Evolutionary conservation across 2,888 invertebrate species (phyloP), one percentile per base, ranked within the genome.

Genomic region (Sminthurinus aureus): DNA sequence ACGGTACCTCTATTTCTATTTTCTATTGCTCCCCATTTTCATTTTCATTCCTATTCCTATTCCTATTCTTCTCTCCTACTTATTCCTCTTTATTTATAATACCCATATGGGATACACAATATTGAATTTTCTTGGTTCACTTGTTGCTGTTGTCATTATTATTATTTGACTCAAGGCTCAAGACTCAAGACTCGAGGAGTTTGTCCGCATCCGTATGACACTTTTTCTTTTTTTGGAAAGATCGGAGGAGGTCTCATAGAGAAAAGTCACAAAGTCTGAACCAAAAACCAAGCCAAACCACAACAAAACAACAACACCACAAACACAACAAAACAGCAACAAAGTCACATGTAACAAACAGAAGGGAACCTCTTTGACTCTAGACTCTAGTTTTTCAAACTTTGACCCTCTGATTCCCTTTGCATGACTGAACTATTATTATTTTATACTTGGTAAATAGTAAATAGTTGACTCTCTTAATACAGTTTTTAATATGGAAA

Each of bases 121-220:
- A 71, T 71, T 71, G 71, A 71, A 71, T 71, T 71, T 24, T 71
- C 71, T 24, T 71, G 3, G 71, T 26, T 71, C 71, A 71, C 71
- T 71, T 71, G 71, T 71, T 24, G 22, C 6, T 38, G 38, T 38
- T 38, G 38, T 38, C 6, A 6, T 38, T 6, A 38, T 38, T 38
- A 38, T 38, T 38, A 38, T 38, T 38, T 38, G 38, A 38, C 38
- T 38, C 38, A 38, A 38, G 38, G 6, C 38, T 38, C 38, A 38
- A 38, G 38, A 38, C 38, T 38, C 38, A 38, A 38, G 38, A 38
- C 38, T 38, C 38, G 6, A 38, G 38, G 38, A 38, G 38, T 38
- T 38, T 38, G 38, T 38, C 38, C 38, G 38, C 38, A 38, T 38
- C 38, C 38, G 38, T 38, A 38, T 58, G 58, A 58, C 58, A 71